These are phyloP conservation scores for Sardinella longiceps DNA, from an alignment of 2,797 vertebrate species.

Conservation along the genomic window DNA sequence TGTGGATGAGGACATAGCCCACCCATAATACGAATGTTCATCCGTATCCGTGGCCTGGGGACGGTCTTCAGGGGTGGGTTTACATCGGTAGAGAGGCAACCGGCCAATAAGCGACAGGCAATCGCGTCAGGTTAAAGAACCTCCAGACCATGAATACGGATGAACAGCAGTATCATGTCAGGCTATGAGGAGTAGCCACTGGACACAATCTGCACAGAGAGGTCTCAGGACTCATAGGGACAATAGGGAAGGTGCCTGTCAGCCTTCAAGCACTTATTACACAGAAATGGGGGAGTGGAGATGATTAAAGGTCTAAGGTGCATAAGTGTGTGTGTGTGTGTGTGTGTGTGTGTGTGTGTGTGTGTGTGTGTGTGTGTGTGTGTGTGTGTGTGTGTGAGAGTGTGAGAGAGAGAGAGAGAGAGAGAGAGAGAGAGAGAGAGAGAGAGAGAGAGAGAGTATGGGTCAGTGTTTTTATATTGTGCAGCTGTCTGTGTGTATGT, in stretches of 20 bases:
- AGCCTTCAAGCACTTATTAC: constrained; percentile 23
- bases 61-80: too few species aligned
- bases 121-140: too few species aligned
- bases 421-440: not conserved
- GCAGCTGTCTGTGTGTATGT: not conserved
- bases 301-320: not conserved
- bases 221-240: constrained; percentile 21
- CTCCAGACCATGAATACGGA: too few species aligned
- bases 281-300: not conserved
- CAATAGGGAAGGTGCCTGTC: constrained; percentile 35
- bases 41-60: too few species aligned
- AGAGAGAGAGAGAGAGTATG: not conserved
- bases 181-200: not conserved
- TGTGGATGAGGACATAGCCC: too few species aligned
- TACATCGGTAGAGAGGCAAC: too few species aligned
- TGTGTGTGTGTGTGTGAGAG: too few species aligned
- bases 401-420: too few species aligned
- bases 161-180: too few species aligned
- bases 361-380: not conserved
- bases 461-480: not conserved
- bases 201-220: not conserved
- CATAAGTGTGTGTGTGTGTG: not conserved
- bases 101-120: too few species aligned
- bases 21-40: too few species aligned
- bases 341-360: not conserved